Evolutionary conservation across 2,797 vertebrate genomes (phyloP), one percentile per base, ranked within the genome.

Genomic region (Coccyzus lansbergi): DNA sequence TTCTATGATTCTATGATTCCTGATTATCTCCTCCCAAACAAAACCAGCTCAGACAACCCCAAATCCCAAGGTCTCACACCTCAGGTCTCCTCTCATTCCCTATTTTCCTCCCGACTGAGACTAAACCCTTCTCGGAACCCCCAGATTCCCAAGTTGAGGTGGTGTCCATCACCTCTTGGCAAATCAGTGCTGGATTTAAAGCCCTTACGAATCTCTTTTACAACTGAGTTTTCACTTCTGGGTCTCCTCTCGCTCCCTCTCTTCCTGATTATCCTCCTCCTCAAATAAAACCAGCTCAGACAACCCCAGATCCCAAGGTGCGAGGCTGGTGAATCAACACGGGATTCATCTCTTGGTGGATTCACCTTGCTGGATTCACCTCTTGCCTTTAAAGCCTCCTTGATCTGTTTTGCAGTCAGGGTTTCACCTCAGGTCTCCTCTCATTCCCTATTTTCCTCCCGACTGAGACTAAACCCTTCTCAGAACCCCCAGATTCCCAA

Each of bases 91-190:
- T 48, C 31, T 33, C 31, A 1, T 15, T 44, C n/a, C 44, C 44
- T 29, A 68, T 7, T 10, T 3, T 3, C 14, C 22, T 6, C 68
- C 26, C 21, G 28, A 71, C 17, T 7, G 52, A 9, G 38, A 38
- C 5, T 4, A 8, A 46, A 34, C 2, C n/a, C 2, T 4, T 10
- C 31, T 29, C 4, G 3, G 46, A 48, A 20, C 22, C 22, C 20
- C 46, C 46, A 21, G 24, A 24, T 8, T 48, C 46, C 46, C 46
- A 24, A 22, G 46, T 48, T 24, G 46, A 22, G 46, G 46, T 24
- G 46, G 48, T 24, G 46, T 9, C 21, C 46, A 10, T 31, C 52
- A 15, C 48, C 56, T 19, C 59, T 17, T 10, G 58, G 63, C 38
- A 49, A 33, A 34, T 10, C 40, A 6, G 8, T 12, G 52, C 31